A percentile compares a stretch with the other conserved stretches of the same genome.
phyloP scores from a whole-genome alignment of 2,113 vertebrate species.

The Carollia perspicillata region DNA sequence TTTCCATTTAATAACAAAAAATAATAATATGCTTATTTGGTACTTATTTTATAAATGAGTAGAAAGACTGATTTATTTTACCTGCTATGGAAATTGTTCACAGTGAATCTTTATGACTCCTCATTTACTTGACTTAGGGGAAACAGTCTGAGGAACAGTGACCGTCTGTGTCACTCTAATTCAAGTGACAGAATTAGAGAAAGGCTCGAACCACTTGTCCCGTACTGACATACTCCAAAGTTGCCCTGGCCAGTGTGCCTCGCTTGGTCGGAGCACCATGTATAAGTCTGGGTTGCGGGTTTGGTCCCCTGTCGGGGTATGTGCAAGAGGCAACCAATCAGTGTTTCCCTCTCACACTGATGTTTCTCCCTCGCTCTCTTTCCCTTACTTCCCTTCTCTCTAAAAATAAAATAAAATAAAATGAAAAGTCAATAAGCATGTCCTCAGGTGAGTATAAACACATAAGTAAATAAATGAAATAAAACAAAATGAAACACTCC shows the following conservation, averaged over 20 bases:
- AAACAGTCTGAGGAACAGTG: not conserved
- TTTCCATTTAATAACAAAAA: not conserved
- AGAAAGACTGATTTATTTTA: not conserved
- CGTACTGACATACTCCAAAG: not conserved
- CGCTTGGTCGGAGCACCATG: too few species aligned
- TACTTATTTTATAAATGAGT: not conserved
- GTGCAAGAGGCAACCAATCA: too few species aligned
- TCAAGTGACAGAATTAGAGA: not conserved
- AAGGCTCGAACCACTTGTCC: accelerated
- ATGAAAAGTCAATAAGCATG: too few species aligned
- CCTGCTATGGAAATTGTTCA: not conserved
- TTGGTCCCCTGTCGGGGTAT: too few species aligned
- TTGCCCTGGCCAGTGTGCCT: too few species aligned
- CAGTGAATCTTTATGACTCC: not conserved
- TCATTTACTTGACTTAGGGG: not conserved
- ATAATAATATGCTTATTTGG: not conserved
- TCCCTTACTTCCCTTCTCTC: too few species aligned
- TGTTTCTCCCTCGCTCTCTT: too few species aligned
- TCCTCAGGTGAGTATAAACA: too few species aligned
- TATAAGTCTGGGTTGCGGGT: too few species aligned
- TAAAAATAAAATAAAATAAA: too few species aligned
- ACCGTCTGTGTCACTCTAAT: not conserved
- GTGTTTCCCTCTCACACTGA: too few species aligned
- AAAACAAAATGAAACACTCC: not conserved
- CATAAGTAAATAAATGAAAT: too few species aligned